phyloP scores from a whole-genome alignment of 2,113 vertebrate genomes.

The Sterrhoptilus dennistouni region DNA sequence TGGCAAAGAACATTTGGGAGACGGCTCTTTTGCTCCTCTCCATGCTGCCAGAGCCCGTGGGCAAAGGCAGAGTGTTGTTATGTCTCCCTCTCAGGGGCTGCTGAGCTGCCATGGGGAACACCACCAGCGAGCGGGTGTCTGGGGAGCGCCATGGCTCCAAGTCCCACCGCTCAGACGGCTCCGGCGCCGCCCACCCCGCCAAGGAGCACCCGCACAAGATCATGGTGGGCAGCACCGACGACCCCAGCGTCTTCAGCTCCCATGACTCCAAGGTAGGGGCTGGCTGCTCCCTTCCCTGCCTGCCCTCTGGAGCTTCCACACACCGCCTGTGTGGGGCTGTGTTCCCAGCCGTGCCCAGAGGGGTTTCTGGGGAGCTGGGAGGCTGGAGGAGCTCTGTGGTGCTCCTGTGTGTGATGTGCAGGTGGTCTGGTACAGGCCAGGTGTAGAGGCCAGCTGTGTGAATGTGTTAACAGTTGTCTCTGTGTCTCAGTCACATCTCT shows the following conservation, averaged over 20 bases:
- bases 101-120: conserved; percentile 88
- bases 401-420: not conserved
- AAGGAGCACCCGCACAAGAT: conserved; percentile 89
- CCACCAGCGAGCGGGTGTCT: conserved; percentile 85
- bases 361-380: not conserved
- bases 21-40: not conserved
- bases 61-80: not conserved
- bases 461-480: not conserved
- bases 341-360: not conserved
- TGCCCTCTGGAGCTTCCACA: not conserved
- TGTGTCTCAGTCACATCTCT: not conserved
- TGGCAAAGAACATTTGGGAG: not conserved
- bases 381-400: not conserved
- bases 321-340: not conserved
- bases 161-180: conserved; percentile 83
- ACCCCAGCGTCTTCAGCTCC: conserved; percentile 92
- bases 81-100: not conserved
- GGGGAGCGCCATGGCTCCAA: conserved; percentile 89
- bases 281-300: not conserved
- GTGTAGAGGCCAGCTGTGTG: not conserved
- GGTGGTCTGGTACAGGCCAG: not conserved
- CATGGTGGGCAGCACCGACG: conserved; percentile 95
- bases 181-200: conserved; percentile 61
- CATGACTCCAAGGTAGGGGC: conserved; percentile 85
- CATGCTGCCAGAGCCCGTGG: accelerated